Base-by-base conservation (phyloP, 2,888 invertebrate genomes). In the Bedellia somnulentella region DNA sequence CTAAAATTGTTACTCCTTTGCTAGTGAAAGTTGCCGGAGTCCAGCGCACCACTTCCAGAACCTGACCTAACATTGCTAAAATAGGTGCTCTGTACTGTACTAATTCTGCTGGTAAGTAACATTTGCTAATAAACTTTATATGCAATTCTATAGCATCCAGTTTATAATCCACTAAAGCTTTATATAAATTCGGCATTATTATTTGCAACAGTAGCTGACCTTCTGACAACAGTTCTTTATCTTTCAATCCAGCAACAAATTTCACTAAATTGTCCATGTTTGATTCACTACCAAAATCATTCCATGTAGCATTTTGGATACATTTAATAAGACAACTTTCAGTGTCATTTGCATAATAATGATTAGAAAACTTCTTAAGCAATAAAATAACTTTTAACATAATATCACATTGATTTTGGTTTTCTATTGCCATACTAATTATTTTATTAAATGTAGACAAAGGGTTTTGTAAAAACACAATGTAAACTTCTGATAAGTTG, bases 41-140 rank as follows among this genome's bases (percentile, higher is more conserved):
- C 66, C 68, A 67, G 13, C 76, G 45, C 1, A 59, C 53, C 2
- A 46, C 41, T 34, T 67, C 59, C 27, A 76, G 37, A 2, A 68
- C 51, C 43, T 70, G 71, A 8, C 54, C 67, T 12, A 71, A 35
- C 64, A 70, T 64, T 1, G 61, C 67, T 22, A 75, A 39, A 45
- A 67, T 51, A 9, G 76, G 71, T 8, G 67, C 64, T 25, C 68
- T 49, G 37, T 61, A 70, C 29, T 46, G 42, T 24, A 50, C n/a
- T 22, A 68, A 38, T 24, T 71, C 67, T 5, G 47, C 42, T 3
- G 57, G 31, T 5, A 37, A 41, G 33, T 50, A 71, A 2, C 52
- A 52, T 10, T 47, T 44, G 21, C 40, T 38, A 24, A 75, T 37
- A 8, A 70, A 37, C 24, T 47, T 56, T 14, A 62, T 45, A 33